Conservation (phyloP, 1,140 invertebrate species). For the Macrobrachium rosenbergii region DNA sequence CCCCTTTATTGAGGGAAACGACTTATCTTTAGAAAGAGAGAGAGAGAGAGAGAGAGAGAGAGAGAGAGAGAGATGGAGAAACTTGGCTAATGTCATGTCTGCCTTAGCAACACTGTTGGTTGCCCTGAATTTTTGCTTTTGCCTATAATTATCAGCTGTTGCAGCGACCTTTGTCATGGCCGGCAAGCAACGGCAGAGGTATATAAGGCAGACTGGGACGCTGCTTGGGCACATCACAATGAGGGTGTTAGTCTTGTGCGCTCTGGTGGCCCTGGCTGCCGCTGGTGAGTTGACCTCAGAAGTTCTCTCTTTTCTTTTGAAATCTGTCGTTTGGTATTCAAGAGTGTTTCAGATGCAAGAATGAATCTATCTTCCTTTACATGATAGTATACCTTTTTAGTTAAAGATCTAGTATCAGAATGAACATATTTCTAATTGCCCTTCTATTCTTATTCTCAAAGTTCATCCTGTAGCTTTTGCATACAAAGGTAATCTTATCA, state of each 20-base stretch:
- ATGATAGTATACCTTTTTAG: too few species aligned
- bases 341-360: too few species aligned
- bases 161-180: too few species aligned
- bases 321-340: not conserved
- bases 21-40: not conserved
- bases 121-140: too few species aligned
- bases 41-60: too few species aligned
- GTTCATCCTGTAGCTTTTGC: too few species aligned
- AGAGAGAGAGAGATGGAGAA: not conserved
- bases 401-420: too few species aligned
- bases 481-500: too few species aligned
- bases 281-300: not conserved
- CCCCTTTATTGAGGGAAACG: not conserved
- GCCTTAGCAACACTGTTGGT: not conserved
- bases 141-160: not conserved
- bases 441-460: too few species aligned
- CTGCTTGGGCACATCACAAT: constrained; percentile 1
- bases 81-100: not conserved
- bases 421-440: too few species aligned
- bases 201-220: not conserved
- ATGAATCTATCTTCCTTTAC: too few species aligned
- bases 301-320: not conserved
- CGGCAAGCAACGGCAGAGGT: not conserved
- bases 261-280: constrained; percentile 31
- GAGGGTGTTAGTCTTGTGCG: constrained; percentile 35